Conservation (phyloP, 2,888 invertebrate genomes). For the Nezara viridula region DNA sequence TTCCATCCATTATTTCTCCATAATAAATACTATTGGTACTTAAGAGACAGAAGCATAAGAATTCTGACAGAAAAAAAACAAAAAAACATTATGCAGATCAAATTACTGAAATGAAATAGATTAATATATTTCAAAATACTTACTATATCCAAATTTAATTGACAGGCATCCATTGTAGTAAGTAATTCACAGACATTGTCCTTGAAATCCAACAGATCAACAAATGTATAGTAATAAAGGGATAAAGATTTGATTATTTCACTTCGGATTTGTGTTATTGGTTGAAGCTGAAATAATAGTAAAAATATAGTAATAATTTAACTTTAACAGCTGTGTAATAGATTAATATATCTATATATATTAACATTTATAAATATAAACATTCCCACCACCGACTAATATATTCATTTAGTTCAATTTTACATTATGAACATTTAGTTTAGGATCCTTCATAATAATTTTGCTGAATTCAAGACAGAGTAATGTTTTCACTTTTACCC, state of each 20-base stretch:
- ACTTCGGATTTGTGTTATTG: constrained; percentile 87
- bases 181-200: constrained; percentile 92
- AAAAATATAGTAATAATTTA: neutral
- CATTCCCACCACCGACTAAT: too few species aligned
- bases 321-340: too few species aligned
- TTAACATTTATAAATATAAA: too few species aligned
- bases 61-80: neutral
- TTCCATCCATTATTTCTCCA: too few species aligned
- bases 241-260: constrained; percentile 98
- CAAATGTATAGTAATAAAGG: constrained; percentile 98
- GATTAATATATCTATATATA: too few species aligned
- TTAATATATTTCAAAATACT: constrained; percentile 67
- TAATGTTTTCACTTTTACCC: too few species aligned
- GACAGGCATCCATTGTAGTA: constrained; percentile 97
- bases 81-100: neutral
- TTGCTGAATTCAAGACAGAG: too few species aligned
- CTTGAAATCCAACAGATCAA: constrained; percentile 97
- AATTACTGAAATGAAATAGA: constrained; percentile 17
- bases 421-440: too few species aligned
- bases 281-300: constrained; percentile 75
- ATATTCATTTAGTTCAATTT: too few species aligned
- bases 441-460: too few species aligned
- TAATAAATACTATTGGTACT: too few species aligned
- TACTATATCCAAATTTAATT: constrained; percentile 91
- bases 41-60: neutral